Percentiles rank a stretch among this genome's conserved stretches.
Evolutionary conservation across 1,140 invertebrate genomes (phyloP).

Genomic region (Colletes gigas): DNA sequence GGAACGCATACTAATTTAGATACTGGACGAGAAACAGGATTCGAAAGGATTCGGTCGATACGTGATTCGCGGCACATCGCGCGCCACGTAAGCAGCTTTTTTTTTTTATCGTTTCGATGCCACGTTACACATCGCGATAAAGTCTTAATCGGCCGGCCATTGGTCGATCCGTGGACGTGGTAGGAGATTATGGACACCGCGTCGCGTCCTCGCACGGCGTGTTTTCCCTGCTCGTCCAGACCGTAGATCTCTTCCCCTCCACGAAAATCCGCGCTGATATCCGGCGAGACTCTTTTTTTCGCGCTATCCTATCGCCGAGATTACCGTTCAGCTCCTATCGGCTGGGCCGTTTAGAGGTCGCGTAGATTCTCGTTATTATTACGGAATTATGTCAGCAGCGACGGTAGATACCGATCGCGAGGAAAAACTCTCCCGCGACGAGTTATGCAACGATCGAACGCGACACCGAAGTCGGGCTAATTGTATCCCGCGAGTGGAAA

Average conservation of each 20-base stretch:
- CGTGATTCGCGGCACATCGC: slow-evolving; percentile 66
- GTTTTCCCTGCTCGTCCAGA: slow-evolving; percentile 34
- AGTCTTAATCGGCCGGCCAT: slow-evolving; percentile 64
- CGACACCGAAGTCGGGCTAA: background rate
- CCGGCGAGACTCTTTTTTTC: slow-evolving; percentile 32
- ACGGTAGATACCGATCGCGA: slow-evolving; percentile 31
- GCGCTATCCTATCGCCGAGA: slow-evolving; percentile 62
- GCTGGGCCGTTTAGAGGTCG: slow-evolving; percentile 76
- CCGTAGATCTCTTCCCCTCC: background rate
- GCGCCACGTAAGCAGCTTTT: slow-evolving; percentile 43
- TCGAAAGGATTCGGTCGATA: slow-evolving; percentile 51
- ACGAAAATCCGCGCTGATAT: slow-evolving; percentile 35
- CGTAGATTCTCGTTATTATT: slow-evolving; percentile 60
- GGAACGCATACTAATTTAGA: too few relatives aligned
- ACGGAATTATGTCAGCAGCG: slow-evolving; percentile 57
- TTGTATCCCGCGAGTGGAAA: too few relatives aligned
- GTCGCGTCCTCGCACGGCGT: slow-evolving; percentile 30
- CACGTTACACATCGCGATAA: slow-evolving; percentile 57
- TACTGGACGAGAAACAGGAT: background rate
- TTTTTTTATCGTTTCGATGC: slow-evolving; percentile 54
- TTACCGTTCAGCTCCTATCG: slow-evolving; percentile 66
- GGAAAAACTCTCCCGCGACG: slow-evolving; percentile 8
- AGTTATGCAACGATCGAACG: background rate
- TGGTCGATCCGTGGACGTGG: slow-evolving; percentile 44
- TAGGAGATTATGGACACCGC: slow-evolving; percentile 48